Percentiles rank a stretch among this genome's conserved stretches.
These are phyloP conservation scores for Zaprionus lineosus DNA, from an alignment of 2,888 invertebrate species.

Conservation along the genomic window DNA sequence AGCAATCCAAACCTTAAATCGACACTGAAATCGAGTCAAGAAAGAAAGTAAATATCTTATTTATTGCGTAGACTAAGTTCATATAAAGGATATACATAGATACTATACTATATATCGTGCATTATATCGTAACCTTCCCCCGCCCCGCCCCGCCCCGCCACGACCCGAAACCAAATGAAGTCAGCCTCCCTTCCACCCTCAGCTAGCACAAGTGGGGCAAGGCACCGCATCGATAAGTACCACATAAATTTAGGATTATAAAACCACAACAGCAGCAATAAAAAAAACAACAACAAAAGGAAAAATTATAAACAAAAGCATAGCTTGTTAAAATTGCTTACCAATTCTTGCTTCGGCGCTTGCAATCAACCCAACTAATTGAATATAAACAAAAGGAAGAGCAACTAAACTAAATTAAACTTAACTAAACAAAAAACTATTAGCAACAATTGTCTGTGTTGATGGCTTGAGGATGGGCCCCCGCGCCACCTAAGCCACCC, in stretches of 20 bases:
- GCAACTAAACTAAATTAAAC: slow-evolving; percentile 6
- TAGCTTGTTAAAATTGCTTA: slow-evolving; percentile 55
- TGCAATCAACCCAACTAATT: slow-evolving; percentile 36
- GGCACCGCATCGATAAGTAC: slow-evolving; percentile 17
- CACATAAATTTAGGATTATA: slow-evolving; percentile 19
- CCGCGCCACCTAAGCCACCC: too few species aligned
- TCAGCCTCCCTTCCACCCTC: background rate
- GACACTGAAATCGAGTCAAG: slow-evolving; percentile 43
- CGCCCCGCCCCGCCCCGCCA: background rate
- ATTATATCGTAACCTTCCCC: slow-evolving; percentile 12
- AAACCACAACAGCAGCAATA: too few species aligned
- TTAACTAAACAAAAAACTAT: slow-evolving; percentile 13
- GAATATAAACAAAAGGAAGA: too few species aligned
- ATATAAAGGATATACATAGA: slow-evolving; percentile 15
- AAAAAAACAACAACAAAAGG: too few species aligned
- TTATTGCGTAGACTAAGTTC: slow-evolving; percentile 69
- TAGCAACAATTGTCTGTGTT: too few species aligned
- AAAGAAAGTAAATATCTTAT: slow-evolving; percentile 43
- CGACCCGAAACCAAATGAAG: background rate
- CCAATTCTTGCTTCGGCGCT: slow-evolving; percentile 47
- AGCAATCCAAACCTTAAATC: slow-evolving; percentile 54
- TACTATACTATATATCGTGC: slow-evolving; percentile 19
- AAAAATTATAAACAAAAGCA: slow-evolving; percentile 26
- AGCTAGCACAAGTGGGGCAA: slow-evolving; percentile 46
- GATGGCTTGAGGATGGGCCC: too few species aligned